A percentile compares a stretch with the other conserved stretches of the same genome.
Evolutionary conservation across 2,888 invertebrate genomes (phyloP).

Genomic region (Scaptomyza parva): DNA sequence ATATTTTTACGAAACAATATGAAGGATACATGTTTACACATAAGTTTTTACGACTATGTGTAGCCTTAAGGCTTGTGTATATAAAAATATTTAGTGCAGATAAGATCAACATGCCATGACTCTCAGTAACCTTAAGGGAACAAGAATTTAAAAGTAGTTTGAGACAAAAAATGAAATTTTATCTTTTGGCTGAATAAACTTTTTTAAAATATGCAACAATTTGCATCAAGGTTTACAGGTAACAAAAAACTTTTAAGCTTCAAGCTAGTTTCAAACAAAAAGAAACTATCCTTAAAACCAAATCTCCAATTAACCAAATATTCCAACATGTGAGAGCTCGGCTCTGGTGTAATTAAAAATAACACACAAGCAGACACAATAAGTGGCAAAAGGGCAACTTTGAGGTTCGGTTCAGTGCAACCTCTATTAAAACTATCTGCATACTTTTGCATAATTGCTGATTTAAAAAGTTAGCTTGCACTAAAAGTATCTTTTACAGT

Average conservation of each 20-base stretch:
- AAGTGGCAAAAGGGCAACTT: slow-evolving; percentile 11
- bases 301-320: not conserved
- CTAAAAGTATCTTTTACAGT: slow-evolving; percentile 13
- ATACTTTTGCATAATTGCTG: slow-evolving; percentile 5
- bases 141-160: not conserved
- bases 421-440: slow-evolving; percentile 1
- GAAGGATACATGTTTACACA: not conserved
- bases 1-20: not conserved
- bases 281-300: not conserved
- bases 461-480: slow-evolving; percentile 9
- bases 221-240: not conserved
- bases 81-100: not conserved
- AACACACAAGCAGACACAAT: not conserved
- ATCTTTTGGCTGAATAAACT: not conserved
- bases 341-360: slow-evolving; percentile 5
- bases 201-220: no score
- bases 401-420: slow-evolving; percentile 2
- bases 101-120: not conserved
- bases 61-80: no score
- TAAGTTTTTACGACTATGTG: not conserved
- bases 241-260: not conserved
- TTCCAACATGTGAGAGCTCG: not conserved
- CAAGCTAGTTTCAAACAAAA: not conserved
- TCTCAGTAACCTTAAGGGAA: not conserved
- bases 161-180: no score